These are phyloP conservation scores for Epinotia brunnichana DNA, from an alignment of 2,888 invertebrate species.

Conservation along the genomic window DNA sequence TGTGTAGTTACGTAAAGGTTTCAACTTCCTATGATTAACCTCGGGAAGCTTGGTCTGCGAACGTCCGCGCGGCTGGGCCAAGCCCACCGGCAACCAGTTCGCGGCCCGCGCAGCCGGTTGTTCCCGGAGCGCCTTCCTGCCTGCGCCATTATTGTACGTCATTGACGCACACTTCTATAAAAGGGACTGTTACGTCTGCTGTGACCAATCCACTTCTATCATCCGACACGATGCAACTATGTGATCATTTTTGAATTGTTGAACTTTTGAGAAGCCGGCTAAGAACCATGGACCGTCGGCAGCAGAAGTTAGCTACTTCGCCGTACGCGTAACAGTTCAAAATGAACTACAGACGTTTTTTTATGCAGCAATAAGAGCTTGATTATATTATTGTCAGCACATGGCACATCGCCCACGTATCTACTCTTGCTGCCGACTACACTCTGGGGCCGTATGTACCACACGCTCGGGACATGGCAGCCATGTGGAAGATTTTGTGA, in stretches of 20 bases:
- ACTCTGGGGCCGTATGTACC: too few species aligned
- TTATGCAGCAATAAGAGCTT: too few species aligned
- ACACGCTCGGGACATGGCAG: too few species aligned
- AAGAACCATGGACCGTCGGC: too few species aligned
- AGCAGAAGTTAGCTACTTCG: too few species aligned
- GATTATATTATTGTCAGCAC: too few species aligned
- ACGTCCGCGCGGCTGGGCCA: not conserved
- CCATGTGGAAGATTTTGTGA: too few species aligned
- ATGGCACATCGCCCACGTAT: too few species aligned
- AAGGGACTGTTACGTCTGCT: constrained; percentile 34
- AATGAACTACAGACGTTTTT: too few species aligned
- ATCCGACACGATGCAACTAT: constrained; percentile 15
- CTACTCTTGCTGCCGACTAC: too few species aligned
- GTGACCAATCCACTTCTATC: constrained; percentile 19
- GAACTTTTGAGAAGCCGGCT: not conserved
- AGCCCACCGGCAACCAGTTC: constrained; percentile 36
- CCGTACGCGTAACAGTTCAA: too few species aligned
- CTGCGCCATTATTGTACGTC: constrained; percentile 18
- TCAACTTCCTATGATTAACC: constrained; percentile 28
- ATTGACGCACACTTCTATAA: constrained; percentile 32
- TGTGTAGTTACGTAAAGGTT: constrained; percentile 12
- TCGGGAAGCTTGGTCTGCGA: constrained; percentile 17
- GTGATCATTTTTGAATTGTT: not conserved
- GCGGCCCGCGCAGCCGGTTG: constrained; percentile 14
- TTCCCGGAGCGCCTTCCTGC: constrained; percentile 23